A percentile compares a stretch with the other conserved stretches of the same genome.
Evolutionary conservation across 1,140 invertebrate genomes (phyloP).

Genomic region (Drosophila sucinea): DNA sequence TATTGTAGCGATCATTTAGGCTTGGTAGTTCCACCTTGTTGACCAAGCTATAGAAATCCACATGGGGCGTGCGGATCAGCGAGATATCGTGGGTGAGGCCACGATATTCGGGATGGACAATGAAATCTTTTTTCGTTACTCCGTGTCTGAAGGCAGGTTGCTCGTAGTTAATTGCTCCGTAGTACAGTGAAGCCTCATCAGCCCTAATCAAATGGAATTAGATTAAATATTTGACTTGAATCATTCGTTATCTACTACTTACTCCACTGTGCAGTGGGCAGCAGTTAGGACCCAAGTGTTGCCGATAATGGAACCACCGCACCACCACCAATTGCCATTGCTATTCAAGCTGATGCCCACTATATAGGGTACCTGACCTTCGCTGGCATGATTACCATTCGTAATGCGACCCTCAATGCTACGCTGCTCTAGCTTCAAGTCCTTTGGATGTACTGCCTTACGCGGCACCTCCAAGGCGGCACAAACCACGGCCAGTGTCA

Average conservation of each 20-base stretch:
- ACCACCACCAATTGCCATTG: slow-evolving; percentile 79
- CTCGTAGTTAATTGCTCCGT: slow-evolving; percentile 61
- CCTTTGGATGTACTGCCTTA: slow-evolving; percentile 25
- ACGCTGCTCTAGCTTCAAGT: slow-evolving; percentile 15
- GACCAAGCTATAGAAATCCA: slow-evolving; percentile 54
- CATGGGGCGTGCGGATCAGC: slow-evolving; percentile 47
- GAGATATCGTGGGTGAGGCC: slow-evolving; percentile 40
- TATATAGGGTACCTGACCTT: slow-evolving; percentile 84
- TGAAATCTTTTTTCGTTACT: slow-evolving; percentile 40
- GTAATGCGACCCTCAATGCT: slow-evolving; percentile 68
- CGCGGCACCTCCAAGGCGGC: slow-evolving; percentile 20
- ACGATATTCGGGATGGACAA: slow-evolving; percentile 35
- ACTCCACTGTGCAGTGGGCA: slow-evolving; percentile 84
- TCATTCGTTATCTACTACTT: background rate
- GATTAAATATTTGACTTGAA: too few relatives aligned
- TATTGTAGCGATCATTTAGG: slow-evolving; percentile 48
- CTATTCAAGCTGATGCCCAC: slow-evolving; percentile 82
- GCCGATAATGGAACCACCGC: slow-evolving; percentile 86
- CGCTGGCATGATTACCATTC: slow-evolving; percentile 64
- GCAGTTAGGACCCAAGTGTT: slow-evolving; percentile 85
- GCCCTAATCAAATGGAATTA: slow-evolving; percentile 2
- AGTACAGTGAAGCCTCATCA: slow-evolving; percentile 58
- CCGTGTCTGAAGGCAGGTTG: slow-evolving; percentile 43
- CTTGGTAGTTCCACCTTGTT: slow-evolving; percentile 59
- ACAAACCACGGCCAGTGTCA: slow-evolving; percentile 19